A percentile compares a stretch with the other conserved stretches of the same genome.
These are phyloP conservation scores for Eurytoma adleriae DNA, from an alignment of 2,888 invertebrate genomes.

Conservation along the genomic window DNA sequence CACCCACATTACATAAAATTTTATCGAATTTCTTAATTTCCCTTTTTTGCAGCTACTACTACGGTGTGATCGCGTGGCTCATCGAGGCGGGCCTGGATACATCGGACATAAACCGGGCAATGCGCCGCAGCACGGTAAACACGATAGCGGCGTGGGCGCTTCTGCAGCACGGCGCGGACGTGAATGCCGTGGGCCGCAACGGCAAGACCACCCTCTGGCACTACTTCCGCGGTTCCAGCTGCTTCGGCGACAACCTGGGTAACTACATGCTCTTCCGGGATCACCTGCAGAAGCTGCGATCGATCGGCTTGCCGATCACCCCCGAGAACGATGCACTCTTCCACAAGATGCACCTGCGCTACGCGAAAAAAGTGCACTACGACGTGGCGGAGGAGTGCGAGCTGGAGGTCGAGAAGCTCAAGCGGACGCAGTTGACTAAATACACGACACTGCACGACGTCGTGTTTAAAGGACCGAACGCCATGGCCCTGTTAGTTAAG, in stretches of 20 bases:
- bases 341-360: background rate
- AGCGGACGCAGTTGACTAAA: background rate
- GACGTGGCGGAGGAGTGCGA: background rate
- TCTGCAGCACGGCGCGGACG: background rate
- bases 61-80: background rate
- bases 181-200: conserved; percentile 1
- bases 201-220: background rate
- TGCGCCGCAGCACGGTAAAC: background rate
- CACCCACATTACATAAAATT: no score
- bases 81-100: background rate
- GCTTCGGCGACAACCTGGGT: background rate
- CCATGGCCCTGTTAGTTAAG: background rate
- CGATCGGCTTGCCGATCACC: background rate
- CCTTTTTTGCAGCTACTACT: background rate
- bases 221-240: background rate
- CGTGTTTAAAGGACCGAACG: background rate
- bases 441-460: background rate
- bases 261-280: background rate
- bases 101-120: background rate
- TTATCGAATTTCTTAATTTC: no score
- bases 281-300: background rate
- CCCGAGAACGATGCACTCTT: background rate
- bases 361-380: background rate
- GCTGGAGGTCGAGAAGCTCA: background rate
- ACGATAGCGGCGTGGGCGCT: background rate